Evolutionary conservation across 1,140 invertebrate species (phyloP), one percentile per base, ranked within the genome.

Genomic region (Drosophila triauraria): DNA sequence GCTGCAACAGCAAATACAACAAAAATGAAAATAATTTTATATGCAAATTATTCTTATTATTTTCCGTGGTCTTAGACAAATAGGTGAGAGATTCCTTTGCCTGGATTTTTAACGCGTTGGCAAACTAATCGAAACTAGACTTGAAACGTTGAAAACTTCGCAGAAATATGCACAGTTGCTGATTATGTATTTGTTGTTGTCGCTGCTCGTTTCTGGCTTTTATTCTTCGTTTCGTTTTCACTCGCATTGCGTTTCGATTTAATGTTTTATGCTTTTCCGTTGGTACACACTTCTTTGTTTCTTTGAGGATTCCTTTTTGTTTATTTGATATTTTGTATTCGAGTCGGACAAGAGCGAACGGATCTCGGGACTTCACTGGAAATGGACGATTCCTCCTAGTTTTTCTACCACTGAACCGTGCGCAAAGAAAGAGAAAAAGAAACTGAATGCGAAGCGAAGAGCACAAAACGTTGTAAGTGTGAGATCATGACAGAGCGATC

Each of bases 91-190:
- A 60, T 67, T 70, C 48, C 48, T 58, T 56, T 43, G 23, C 48
- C 40, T 54, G 62, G 61, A 60, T 6, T 54, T 58, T 35, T 30
- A 35, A 30, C 17, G 43, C 38, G 27, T n/a, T 69, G 5, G n/a
- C 43, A 50, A 65, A 44, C 10, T 56, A 50, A 51, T 40, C 8
- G 25, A 61, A 75, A 54, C 23, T 35, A 17, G 40, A 53, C 42
- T 58, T 13, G 9, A 60, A 82, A 65, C 32, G 70, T 63, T 61
- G 57, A 50, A 77, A 74, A 74, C 42, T 71, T 84, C 60, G 72
- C 82, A 83, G 60, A 88, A 87, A 84, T 88, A 88, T 87, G 84
- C 84, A 87, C 80, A 83, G 74, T 83, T 84, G 76, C 76, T 84
- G 80, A 83, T 76, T 83, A 71, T 80, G 60, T 85, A 61, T 67